Base-by-base conservation (phyloP, 2,888 invertebrate genomes). In the Diachrysia chrysitis region DNA sequence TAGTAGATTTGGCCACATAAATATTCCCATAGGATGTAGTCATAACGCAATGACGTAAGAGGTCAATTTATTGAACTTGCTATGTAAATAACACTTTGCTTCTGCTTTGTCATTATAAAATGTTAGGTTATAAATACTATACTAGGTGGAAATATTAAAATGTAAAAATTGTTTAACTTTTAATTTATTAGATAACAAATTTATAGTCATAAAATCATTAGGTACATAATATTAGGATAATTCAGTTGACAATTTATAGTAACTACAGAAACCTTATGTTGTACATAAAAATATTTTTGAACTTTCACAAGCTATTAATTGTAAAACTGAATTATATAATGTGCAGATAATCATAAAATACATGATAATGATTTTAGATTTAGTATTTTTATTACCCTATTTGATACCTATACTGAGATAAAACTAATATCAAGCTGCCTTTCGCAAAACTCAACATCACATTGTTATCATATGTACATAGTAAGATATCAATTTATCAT, bases 151-250 rank as follows among this genome's bases (percentile, higher is more conserved):
- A 73, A 81, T 71, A 79, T 63, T 66, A 73, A 25, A 71, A 71
- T 80, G 71, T 78, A 78, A 78, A 78, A 69, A 71, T 66, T 74
- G 63, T 75, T 74, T 73, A 70, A 63, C 46, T 32, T 79, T 58
- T 78, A 76, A 74, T 81, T 78, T 75, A 81, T 83, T 82, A n/a
- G 71, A 69, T 69, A 82, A 72, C 64, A 70, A 76, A 79, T 76
- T 78, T 68, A 79, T 72, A 77, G 71, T 77, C 70, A 68, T 79
- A 62, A 71, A 79, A 72, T 69, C 60, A 67, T 58, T 68, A 63
- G 70, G 65, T 67, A 76, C 69, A 72, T 71, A 72, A 68, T 79
- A 69, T 42, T 63, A 64, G 46, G 66, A 32, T 70, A 69, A 76
- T 73, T 75, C 69, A 67, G 71, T 73, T 73, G 29, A 79, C 65